Evolutionary conservation across 2,113 vertebrate species (phyloP).

Genomic region (Emydocephalus ijimae): DNA sequence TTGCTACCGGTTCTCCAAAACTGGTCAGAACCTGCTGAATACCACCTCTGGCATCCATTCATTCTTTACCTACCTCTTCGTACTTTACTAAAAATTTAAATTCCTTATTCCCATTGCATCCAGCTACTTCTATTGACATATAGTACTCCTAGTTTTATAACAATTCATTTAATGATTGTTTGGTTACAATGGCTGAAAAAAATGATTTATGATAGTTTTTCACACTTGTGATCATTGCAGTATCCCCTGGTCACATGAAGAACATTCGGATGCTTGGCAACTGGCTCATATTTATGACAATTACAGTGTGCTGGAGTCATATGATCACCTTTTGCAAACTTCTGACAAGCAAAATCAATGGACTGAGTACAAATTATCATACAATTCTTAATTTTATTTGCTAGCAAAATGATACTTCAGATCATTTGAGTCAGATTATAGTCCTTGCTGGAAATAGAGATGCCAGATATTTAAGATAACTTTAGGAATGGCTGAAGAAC

Average conservation of each 20-base stretch:
- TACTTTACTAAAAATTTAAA: not conserved
- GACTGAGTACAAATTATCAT: not conserved
- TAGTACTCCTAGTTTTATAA: not conserved
- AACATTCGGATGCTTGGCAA: not conserved
- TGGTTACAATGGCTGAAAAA: not conserved
- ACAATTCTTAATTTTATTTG: not conserved
- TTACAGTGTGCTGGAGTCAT: not conserved
- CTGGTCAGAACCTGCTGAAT: too few relatives aligned
- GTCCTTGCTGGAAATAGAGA: not conserved
- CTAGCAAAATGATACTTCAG: not conserved
- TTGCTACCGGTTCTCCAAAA: too few relatives aligned
- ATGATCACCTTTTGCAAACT: not conserved
- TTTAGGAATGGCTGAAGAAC: not conserved
- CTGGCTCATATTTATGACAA: not conserved
- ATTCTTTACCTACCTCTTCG: not conserved
- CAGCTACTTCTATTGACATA: not conserved
- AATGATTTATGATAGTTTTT: not conserved
- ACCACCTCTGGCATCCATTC: not conserved
- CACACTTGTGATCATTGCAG: not conserved
- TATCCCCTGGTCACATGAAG: not conserved
- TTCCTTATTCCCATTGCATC: not conserved
- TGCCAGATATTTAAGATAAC: not conserved
- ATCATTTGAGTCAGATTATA: not conserved
- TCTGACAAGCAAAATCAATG: not conserved
- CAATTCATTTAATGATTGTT: not conserved